Evolutionary conservation across 2,113 vertebrate species (phyloP).

Genomic region (Stomatorhinus ivindoensis): DNA sequence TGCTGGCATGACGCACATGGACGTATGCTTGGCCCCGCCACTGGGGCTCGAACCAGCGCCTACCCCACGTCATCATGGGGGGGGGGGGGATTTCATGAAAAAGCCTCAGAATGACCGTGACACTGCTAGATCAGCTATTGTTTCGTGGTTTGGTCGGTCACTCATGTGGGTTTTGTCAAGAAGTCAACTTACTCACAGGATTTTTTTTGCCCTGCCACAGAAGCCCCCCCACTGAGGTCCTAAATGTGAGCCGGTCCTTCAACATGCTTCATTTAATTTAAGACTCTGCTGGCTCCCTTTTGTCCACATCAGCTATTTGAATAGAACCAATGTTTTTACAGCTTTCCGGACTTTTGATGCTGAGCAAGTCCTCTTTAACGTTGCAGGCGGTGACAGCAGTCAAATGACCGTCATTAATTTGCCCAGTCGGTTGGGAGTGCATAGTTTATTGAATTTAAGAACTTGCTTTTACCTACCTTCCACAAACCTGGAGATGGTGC

Average conservation of each 20-base stretch:
- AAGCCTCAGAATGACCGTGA: neutral
- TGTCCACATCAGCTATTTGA: neutral
- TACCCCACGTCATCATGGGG: neutral
- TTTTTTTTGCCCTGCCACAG: conserved; percentile 22
- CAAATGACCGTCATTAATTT: neutral
- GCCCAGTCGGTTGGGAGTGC: neutral
- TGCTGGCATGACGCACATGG: neutral
- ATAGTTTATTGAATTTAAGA: neutral
- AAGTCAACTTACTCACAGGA: neutral
- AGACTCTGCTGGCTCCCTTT: too few species aligned
- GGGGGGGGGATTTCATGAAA: neutral
- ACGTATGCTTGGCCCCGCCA: neutral
- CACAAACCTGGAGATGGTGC: neutral
- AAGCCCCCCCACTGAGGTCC: conserved; percentile 7
- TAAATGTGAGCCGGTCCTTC: conserved; percentile 5
- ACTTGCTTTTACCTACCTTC: neutral
- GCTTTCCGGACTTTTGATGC: neutral
- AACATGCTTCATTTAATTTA: neutral
- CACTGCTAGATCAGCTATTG: neutral
- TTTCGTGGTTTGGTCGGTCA: conserved; percentile 5
- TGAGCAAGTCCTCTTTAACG: neutral
- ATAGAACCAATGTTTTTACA: neutral
- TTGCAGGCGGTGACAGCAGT: neutral
- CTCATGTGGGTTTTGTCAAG: neutral
- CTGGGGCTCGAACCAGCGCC: neutral